phyloP scores from a whole-genome alignment of 2,113 vertebrate genomes.

The Paraplagusia blochii region DNA sequence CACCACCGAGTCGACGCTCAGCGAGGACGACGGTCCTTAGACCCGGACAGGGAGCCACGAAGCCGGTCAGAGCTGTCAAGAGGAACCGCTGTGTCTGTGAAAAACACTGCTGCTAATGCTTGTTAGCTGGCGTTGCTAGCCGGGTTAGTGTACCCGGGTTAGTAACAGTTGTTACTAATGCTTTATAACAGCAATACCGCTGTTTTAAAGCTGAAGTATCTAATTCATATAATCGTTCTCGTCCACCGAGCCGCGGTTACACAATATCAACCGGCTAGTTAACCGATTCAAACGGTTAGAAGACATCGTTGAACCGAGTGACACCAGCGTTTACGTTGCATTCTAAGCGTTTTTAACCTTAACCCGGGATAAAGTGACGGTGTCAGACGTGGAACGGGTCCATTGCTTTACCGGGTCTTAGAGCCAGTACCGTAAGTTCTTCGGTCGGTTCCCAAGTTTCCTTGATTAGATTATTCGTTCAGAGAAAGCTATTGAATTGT shows the following conservation, averaged over 20 bases:
- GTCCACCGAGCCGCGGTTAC: no score
- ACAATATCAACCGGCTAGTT: neutral
- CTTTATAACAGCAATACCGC: no score
- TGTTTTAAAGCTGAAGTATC: constrained; percentile 24
- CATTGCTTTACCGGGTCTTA: no score
- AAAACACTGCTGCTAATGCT: constrained; percentile 21
- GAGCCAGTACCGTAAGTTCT: no score
- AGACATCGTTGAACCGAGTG: no score
- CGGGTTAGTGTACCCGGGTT: constrained; percentile 4
- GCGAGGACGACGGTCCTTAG: neutral
- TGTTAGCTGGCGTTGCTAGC: constrained; percentile 30
- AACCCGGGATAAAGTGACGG: no score
- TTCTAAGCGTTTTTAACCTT: no score
- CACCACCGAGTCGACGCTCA: no score
- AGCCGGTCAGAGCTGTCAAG: constrained; percentile 2
- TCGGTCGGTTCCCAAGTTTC: no score
- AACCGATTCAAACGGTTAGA: neutral
- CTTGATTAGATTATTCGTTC: neutral
- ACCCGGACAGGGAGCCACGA: constrained; percentile 2
- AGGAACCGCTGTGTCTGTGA: constrained; percentile 38
- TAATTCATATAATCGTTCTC: constrained; percentile 24
- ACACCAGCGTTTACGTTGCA: no score
- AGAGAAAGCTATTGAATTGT: neutral
- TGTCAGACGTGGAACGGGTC: no score
- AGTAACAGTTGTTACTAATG: neutral